Evolutionary conservation across 2,888 invertebrate genomes (phyloP).

Genomic region (Cephus nigrinus): DNA sequence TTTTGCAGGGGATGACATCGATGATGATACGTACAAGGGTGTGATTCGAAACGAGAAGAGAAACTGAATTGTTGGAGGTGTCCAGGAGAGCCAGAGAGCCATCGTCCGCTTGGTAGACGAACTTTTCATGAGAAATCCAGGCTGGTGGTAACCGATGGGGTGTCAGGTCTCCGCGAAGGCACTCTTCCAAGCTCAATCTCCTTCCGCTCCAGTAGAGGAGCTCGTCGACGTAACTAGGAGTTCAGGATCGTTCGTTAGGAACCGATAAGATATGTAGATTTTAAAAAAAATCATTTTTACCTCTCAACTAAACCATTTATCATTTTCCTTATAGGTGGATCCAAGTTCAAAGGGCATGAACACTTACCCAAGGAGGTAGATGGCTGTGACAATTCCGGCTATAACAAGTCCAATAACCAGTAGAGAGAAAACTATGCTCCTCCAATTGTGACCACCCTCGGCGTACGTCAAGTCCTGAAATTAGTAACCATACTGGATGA

Average conservation of each 20-base stretch:
- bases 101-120: conserved; percentile 89
- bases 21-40: conserved; percentile 75
- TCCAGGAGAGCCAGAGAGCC: conserved; percentile 84
- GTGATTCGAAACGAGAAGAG: conserved; percentile 86
- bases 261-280: not conserved
- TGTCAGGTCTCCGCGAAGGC: conserved; percentile 81
- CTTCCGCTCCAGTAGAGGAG: conserved; percentile 89
- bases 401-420: conserved; percentile 89
- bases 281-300: too few species aligned
- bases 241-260: not conserved
- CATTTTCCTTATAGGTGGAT: too few species aligned
- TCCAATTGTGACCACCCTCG: conserved; percentile 88
- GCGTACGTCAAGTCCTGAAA: conserved; percentile 81
- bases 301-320: too few species aligned
- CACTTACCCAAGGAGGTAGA: conserved; percentile 84
- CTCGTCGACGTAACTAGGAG: conserved; percentile 84
- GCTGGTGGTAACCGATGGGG: conserved; percentile 80
- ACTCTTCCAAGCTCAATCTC: conserved; percentile 87
- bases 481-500: conserved; percentile 16
- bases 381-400: conserved; percentile 88
- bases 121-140: conserved; percentile 85
- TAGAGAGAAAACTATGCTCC: conserved; percentile 87
- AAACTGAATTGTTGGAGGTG: conserved; percentile 82
- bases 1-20: too few species aligned
- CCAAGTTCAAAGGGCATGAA: not conserved